Evolutionary conservation across 1,140 invertebrate genomes (phyloP), one percentile per base, ranked within the genome.

Genomic region (Drosophila erecta): DNA sequence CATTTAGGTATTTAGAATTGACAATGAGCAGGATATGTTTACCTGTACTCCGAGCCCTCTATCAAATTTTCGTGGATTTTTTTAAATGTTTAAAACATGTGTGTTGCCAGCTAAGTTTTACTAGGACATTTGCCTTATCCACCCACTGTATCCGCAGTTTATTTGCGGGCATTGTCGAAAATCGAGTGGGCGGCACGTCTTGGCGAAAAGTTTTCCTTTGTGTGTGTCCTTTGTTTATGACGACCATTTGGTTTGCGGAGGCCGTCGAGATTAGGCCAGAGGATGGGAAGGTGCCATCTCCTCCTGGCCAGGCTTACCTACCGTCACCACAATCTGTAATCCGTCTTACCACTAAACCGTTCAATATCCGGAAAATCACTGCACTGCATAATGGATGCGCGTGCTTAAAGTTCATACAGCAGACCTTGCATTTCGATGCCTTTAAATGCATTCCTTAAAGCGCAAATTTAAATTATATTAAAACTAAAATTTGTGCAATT

Each of bases 141-240:
- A 24, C 12, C 77, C 78, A 80, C 78, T 46, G 76, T 79, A 27
- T 24, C 8, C 22, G 30, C 60, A 57, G 65, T 70, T 64, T 58
- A 60, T 58, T 67, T 57, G 46, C 37, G 46, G 27, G 24, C 62
- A 61, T 55, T 40, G 44, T 49, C 46, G 24, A 41, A 65, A 79
- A 72, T 41, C 40, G 65, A 60, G 64, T 79, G 64, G 71, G 64
- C 83, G 53, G 76, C 76, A 79, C 66, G 76, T 84, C 71, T 59
- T 54, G 22, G 44, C 60, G 17, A 24, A 72, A 51, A 40, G 40
- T 37, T 77, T 60, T 27, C 33, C 69, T 62, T 69, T 69, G 62
- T 70, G 27, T 61, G 55, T 15, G 61, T 59, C 40, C 69, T 61
- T 87, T 83, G 84, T 89, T 89, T 87, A 87, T 84, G 84, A 53